Evolutionary conservation across 1,140 invertebrate genomes (phyloP).

Genomic region (Watersipora subatra): DNA sequence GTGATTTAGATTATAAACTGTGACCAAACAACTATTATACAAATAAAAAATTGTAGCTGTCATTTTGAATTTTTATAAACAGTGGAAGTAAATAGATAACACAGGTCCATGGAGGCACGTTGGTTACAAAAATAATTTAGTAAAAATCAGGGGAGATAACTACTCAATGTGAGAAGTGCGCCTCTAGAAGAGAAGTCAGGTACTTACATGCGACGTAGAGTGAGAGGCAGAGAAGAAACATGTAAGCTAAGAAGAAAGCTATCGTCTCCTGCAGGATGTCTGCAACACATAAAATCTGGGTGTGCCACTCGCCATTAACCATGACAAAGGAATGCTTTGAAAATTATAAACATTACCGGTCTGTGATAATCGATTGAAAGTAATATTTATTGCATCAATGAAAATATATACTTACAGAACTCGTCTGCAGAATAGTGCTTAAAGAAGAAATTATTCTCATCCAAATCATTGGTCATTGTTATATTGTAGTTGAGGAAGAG

Average conservation of each 20-base stretch:
- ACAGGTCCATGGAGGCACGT: neutral
- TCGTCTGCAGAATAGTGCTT: slow-evolving; percentile 82
- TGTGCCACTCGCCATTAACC: no score
- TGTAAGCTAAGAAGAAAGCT: slow-evolving; percentile 30
- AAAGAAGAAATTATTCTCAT: slow-evolving; percentile 58
- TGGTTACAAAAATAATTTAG: neutral
- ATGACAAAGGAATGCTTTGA: no score
- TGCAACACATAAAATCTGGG: slow-evolving; percentile 19
- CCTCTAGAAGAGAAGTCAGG: no score
- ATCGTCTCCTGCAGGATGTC: slow-evolving; percentile 41
- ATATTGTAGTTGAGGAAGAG: slow-evolving; percentile 56
- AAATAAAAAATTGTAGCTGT: no score
- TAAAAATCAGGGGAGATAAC: no score
- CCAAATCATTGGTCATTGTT: slow-evolving; percentile 66
- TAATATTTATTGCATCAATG: neutral
- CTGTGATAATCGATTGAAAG: no score
- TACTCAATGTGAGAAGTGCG: no score
- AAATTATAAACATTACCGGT: no score
- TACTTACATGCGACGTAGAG: slow-evolving; percentile 29
- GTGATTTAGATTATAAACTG: no score
- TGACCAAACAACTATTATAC: no score
- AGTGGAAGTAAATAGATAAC: neutral
- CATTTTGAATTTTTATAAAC: no score
- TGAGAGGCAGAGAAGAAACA: slow-evolving; percentile 25
- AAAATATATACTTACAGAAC: slow-evolving; percentile 57